Evolutionary conservation across 2,888 invertebrate genomes (phyloP).

Genomic region (Pachymerium ferrugineum): DNA sequence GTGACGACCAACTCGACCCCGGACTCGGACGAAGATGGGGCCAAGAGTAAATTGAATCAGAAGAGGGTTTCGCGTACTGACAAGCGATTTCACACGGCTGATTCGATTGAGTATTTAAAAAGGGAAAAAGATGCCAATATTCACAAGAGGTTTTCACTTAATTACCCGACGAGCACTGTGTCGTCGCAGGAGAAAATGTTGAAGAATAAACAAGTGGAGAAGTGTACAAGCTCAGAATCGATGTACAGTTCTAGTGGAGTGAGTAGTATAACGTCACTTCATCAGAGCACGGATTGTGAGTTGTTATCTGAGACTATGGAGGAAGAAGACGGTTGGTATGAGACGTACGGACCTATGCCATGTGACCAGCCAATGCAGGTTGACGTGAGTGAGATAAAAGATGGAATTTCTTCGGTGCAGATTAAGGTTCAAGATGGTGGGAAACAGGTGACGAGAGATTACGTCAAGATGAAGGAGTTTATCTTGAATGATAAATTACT

Average conservation of each 20-base stretch:
- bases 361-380: conserved; percentile 36
- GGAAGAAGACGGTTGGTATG: not conserved
- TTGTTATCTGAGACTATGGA: conserved; percentile 28
- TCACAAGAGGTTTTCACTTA: conserved; percentile 60
- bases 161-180: conserved; percentile 45
- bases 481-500: conserved; percentile 46
- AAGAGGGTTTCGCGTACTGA: conserved; percentile 51
- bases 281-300: conserved; percentile 39
- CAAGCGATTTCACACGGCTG: conserved; percentile 59
- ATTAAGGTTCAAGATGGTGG: conserved; percentile 40
- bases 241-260: conserved; percentile 50
- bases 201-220: conserved; percentile 41
- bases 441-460: conserved; percentile 36
- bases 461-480: conserved; percentile 46
- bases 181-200: not conserved
- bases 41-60: conserved; percentile 44
- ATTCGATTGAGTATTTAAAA: conserved; percentile 59
- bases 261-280: conserved; percentile 49
- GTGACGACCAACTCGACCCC: conserved; percentile 41
- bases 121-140: conserved; percentile 52
- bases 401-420: conserved; percentile 45
- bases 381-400: conserved; percentile 41
- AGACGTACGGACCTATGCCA: not conserved
- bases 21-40: conserved; percentile 40
- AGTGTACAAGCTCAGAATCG: conserved; percentile 47